Evolutionary conservation across 2,797 vertebrate species (phyloP), one percentile per base, ranked within the genome.

Genomic region (Anas georgica): DNA sequence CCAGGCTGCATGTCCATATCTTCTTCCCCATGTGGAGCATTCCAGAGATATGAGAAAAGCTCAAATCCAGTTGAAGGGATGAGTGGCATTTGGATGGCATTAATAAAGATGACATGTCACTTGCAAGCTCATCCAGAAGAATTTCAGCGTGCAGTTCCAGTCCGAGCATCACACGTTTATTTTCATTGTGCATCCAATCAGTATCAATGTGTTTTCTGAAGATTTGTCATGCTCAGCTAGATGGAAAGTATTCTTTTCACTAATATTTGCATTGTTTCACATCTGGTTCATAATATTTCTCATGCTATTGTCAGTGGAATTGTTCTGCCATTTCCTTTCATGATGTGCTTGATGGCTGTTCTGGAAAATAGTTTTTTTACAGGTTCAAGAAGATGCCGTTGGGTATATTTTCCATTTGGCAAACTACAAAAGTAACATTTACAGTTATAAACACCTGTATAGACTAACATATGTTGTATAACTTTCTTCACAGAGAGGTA

Each of bases 361-460:
- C 90, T 96, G 93, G 91, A 95, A 96, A 96, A 94, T 73, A 94
- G 60, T 92, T 95, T 95, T 91, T 96, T 96, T 94, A 91, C 83
- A 91, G 78, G 81, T 94, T 83, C 75, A 95, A 91, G 88, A 96
- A 90, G 93, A 96, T 83, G 84, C 84, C 23, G 1, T 83, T 93
- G 79, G 67, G 67, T 92, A 74, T 62, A 90, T 94, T 90, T 95
- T 92, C 70, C 84, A 85, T 92, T 94, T 86, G 72, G 74, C 66
- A 93, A 94, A 79, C 90, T 91, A 83, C 93, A 83, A 69, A 94
- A 92, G 92, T 77, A 91, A 62, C 37, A 28, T 93, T 88, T 86
- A 28, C 37, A 52, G 69, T 78, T 96, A 82, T 87, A 93, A 96
- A 94, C 86, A 90, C 92, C 84, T 93, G 88, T 56, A 75, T 5